Percentiles rank a stretch among this genome's conserved stretches.
These are phyloP conservation scores for Heterohyrax brucei DNA, from an alignment of 2,797 vertebrate species.

Conservation along the genomic window DNA sequence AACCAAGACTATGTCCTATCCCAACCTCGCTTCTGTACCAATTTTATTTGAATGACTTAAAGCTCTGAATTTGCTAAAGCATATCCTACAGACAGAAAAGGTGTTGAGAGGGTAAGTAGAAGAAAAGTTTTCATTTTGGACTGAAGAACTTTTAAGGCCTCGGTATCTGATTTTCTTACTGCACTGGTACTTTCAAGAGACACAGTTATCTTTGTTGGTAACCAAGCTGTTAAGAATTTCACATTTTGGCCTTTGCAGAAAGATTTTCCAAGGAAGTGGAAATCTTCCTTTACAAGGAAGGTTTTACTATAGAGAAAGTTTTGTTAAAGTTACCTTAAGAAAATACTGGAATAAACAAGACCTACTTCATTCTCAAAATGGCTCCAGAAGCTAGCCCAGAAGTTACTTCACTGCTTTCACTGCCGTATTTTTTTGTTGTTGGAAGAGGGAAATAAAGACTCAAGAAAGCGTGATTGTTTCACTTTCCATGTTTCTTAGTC, in stretches of 20 bases:
- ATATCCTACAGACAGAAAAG: background rate
- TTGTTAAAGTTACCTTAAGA: slow-evolving; percentile 48
- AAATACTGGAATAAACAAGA: background rate
- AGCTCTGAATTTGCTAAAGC: background rate
- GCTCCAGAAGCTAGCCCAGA: background rate
- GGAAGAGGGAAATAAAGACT: background rate
- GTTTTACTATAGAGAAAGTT: slow-evolving; percentile 5
- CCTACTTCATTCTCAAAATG: too few relatives aligned
- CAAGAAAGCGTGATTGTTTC: slow-evolving; percentile 28
- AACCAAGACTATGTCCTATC: slow-evolving; percentile 49
- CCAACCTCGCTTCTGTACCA: background rate
- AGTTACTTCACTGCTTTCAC: background rate
- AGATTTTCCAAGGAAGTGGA: background rate
- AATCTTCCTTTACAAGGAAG: background rate
- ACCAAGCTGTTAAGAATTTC: slow-evolving; percentile 9
- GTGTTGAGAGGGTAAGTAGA: background rate
- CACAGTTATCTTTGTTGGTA: background rate
- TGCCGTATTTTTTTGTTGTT: background rate
- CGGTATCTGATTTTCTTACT: background rate
- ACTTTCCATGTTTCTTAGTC: slow-evolving; percentile 30
- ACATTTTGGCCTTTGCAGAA: slow-evolving; percentile 19
- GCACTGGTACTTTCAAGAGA: background rate
- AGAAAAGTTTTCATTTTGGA: background rate
- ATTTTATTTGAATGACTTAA: slow-evolving; percentile 37
- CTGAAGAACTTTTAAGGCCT: background rate